Evolutionary conservation across 1,140 invertebrate species (phyloP).

Genomic region (Stenopsyche tienmushanensis): DNA sequence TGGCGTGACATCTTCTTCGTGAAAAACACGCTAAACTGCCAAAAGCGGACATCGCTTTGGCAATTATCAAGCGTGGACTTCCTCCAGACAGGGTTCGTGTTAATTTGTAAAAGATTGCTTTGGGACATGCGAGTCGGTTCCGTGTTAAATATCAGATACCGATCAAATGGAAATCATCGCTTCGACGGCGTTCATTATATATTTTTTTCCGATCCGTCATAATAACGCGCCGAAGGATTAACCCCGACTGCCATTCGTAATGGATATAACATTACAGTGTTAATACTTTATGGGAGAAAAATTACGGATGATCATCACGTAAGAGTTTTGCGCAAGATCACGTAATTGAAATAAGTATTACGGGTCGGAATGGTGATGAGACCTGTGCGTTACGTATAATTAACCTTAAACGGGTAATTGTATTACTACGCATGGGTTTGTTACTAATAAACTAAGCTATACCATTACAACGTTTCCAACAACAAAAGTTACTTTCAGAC

Average conservation of each 20-base stretch:
- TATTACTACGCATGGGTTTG: not conserved
- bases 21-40: not conserved
- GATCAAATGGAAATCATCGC: conserved; percentile 18
- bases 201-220: conserved; percentile 12
- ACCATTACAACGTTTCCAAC: no score
- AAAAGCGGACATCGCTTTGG: not conserved
- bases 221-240: not conserved
- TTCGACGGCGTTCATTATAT: not conserved
- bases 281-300: not conserved
- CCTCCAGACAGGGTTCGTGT: not conserved
- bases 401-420: not conserved
- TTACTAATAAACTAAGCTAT: not conserved
- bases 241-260: not conserved
- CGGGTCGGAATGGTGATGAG: not conserved
- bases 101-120: conserved; percentile 16
- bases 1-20: no score
- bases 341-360: not conserved
- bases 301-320: not conserved
- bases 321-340: not conserved
- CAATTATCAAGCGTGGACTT: not conserved
- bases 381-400: not conserved
- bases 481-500: no score
- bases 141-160: not conserved
- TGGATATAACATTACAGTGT: not conserved
- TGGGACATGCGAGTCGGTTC: not conserved